Percentiles rank a stretch among this genome's conserved stretches.
Evolutionary conservation across 23 tunicate species (phyloP).

Genomic region (Diplosoma virens): DNA sequence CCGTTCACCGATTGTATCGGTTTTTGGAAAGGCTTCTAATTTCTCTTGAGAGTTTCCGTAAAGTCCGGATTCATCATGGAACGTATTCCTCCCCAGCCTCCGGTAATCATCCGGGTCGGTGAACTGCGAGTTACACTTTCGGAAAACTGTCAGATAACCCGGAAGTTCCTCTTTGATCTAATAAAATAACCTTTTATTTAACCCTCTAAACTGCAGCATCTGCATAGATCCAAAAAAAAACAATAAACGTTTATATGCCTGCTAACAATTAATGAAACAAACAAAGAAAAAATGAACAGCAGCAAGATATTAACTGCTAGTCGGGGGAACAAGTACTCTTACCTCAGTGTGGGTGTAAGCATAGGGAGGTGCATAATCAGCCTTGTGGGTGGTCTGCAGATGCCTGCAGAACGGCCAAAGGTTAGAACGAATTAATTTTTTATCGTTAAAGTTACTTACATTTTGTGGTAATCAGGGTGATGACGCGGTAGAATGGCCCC

Average conservation of each 20-base stretch:
- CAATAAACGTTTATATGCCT: too few species aligned
- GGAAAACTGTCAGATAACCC: conserved; percentile 58
- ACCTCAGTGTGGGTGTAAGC: conserved; percentile 75
- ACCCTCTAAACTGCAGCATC: too few species aligned
- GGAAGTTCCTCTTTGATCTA: conserved; percentile 57
- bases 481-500: conserved; percentile 87
- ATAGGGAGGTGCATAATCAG: conserved; percentile 80
- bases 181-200: too few species aligned
- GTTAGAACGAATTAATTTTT: not conserved
- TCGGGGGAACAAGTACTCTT: too few species aligned
- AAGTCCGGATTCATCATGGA: conserved; percentile 74
- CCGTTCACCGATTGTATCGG: conserved; percentile 63
- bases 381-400: conserved; percentile 72
- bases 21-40: conserved; percentile 46
- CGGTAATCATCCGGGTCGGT: conserved; percentile 82
- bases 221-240: too few species aligned
- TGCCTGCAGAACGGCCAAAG: too few species aligned
- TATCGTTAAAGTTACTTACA: conserved; percentile 42
- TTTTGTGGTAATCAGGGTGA: conserved; percentile 75
- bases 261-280: too few species aligned
- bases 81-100: conserved; percentile 60
- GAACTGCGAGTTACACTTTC: conserved; percentile 75
- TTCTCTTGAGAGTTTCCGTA: conserved; percentile 60
- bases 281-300: too few species aligned
- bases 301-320: too few species aligned